These are phyloP conservation scores for Siderastrea siderea DNA, from an alignment of 92 coral and sea anemone species.

Conservation along the genomic window DNA sequence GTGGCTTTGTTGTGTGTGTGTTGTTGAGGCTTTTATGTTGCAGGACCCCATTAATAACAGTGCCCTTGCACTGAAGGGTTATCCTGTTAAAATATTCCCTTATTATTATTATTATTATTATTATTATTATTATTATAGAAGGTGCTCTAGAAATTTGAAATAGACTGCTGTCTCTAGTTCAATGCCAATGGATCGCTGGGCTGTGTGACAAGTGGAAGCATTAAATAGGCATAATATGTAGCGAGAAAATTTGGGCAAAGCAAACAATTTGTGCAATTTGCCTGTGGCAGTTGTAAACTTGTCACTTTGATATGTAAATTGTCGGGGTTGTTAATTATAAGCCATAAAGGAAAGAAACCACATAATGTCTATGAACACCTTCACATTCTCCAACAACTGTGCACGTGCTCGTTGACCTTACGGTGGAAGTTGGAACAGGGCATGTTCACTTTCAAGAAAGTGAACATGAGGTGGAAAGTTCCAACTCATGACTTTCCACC, in stretches of 20 bases:
- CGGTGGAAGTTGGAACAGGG: not conserved
- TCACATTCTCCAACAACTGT: not conserved
- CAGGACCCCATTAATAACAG: too few relatives aligned
- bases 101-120: too few relatives aligned
- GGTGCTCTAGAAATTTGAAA: conserved; percentile 11
- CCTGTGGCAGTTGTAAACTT: not conserved
- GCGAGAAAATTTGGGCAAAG: not conserved
- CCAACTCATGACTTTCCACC: not conserved
- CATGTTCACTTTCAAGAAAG: not conserved
- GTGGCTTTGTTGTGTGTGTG: not conserved
- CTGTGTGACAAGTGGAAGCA: not conserved
- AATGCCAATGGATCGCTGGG: not conserved
- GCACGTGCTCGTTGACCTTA: not conserved
- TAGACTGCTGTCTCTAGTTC: not conserved
- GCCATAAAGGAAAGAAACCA: conserved; percentile 1
- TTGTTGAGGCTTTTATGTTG: too few relatives aligned
- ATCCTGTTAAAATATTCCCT: too few relatives aligned
- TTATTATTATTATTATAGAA: too few relatives aligned
- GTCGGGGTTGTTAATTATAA: not conserved
- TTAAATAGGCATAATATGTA: not conserved
- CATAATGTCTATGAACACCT: not conserved
- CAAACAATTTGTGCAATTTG: not conserved
- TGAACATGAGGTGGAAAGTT: not conserved
- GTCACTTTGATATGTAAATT: not conserved
- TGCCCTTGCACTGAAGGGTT: too few relatives aligned